Evolutionary conservation across 2,113 vertebrate species (phyloP).

Genomic region (Alosa alosa): DNA sequence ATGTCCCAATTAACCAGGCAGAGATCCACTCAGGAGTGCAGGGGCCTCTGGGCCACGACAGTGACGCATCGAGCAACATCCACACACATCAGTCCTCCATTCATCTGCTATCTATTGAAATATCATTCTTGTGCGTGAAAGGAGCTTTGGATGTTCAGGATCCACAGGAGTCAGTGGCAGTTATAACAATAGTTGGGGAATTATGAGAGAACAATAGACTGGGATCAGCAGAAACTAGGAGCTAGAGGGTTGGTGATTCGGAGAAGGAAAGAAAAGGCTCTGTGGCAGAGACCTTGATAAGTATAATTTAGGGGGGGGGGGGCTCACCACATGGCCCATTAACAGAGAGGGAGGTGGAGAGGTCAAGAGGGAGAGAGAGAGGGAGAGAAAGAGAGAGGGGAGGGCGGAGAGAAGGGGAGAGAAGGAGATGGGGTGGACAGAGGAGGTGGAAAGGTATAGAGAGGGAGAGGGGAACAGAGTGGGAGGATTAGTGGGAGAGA

Average conservation of each 20-base stretch:
- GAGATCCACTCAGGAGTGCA: neutral
- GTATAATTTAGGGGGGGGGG: neutral
- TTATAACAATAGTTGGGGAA: neutral
- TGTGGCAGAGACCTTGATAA: slow-evolving; percentile 39
- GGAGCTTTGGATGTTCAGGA: neutral
- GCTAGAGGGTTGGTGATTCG: neutral
- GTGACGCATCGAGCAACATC: neutral
- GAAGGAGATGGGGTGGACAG: neutral
- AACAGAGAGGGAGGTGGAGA: neutral
- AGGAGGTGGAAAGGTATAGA: neutral
- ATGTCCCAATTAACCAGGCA: neutral
- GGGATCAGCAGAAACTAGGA: neutral
- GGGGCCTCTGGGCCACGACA: neutral
- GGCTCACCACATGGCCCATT: slow-evolving; percentile 25
- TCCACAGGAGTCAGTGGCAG: neutral
- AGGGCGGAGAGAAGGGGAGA: neutral
- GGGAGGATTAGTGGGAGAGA: neutral
- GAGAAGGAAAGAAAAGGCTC: slow-evolving; percentile 4
- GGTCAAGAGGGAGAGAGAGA: neutral
- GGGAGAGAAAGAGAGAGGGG: neutral
- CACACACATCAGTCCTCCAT: neutral
- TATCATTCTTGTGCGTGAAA: neutral
- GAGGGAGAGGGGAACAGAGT: neutral
- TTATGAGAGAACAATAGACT: neutral
- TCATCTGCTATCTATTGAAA: neutral